These are phyloP conservation scores for Argyrosomus regius DNA, from an alignment of 2,797 vertebrate genomes.

Conservation along the genomic window DNA sequence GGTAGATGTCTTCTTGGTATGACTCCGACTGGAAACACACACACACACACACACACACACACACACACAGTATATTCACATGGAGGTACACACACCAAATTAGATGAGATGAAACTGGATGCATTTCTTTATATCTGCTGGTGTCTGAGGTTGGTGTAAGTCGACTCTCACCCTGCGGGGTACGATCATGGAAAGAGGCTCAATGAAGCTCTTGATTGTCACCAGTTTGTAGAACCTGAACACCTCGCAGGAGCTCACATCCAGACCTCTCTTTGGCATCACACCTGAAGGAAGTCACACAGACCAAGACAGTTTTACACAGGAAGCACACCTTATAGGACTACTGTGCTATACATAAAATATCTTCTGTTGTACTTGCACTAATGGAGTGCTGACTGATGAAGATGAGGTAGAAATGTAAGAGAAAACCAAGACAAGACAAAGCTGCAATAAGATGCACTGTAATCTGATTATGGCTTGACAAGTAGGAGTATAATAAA, in stretches of 20 bases:
- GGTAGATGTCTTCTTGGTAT: conserved; percentile 96
- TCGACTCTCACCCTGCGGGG: conserved; percentile 89
- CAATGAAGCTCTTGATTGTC: conserved; percentile 91
- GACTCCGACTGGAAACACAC: conserved; percentile 89
- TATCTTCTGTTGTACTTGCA: neutral
- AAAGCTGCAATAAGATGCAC: neutral
- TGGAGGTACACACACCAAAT: neutral
- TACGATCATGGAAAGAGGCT: conserved; percentile 95
- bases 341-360: neutral
- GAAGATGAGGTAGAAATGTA: neutral
- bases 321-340: neutral
- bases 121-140: neutral
- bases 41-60: conserved; percentile 42
- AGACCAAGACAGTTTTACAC: neutral
- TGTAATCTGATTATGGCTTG: neutral
- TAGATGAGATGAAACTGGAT: neutral
- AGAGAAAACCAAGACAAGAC: neutral
- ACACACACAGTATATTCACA: conserved; percentile 40
- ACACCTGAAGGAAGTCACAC: conserved; percentile 80
- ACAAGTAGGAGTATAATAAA: neutral
- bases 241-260: conserved; percentile 93
- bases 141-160: neutral
- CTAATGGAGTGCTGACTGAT: neutral
- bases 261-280: conserved; percentile 95
- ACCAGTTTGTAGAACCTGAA: conserved; percentile 96